A percentile compares a stretch with the other conserved stretches of the same genome.
phyloP scores from a whole-genome alignment of 2,797 vertebrate species.

The Pteronotus mesoamericanus region DNA sequence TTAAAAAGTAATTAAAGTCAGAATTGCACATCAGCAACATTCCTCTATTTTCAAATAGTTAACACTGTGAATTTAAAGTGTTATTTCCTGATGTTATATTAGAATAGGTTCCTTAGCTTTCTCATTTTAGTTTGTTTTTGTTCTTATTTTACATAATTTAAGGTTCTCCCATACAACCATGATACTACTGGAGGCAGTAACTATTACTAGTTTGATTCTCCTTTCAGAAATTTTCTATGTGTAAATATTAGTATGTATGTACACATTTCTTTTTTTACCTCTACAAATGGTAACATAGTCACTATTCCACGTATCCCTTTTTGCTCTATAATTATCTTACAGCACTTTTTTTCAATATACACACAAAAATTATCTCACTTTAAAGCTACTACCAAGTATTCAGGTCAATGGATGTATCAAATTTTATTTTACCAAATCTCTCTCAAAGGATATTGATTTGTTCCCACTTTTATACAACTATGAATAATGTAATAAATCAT shows the following conservation, averaged over 20 bases:
- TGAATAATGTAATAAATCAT: slow-evolving; percentile 14
- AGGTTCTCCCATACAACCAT: neutral
- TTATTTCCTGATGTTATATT: neutral
- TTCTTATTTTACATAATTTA: neutral
- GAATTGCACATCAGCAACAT: neutral
- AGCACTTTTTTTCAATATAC: neutral
- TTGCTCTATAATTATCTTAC: neutral
- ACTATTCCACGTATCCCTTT: neutral
- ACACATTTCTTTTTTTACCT: neutral
- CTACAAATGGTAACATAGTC: neutral
- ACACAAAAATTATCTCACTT: neutral
- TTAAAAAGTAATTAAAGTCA: slow-evolving; percentile 23
- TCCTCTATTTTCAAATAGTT: neutral
- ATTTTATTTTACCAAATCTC: neutral
- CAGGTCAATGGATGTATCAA: neutral
- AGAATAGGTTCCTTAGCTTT: neutral
- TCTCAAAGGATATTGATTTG: neutral
- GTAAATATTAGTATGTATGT: neutral
- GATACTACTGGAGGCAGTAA: neutral
- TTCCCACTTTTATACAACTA: neutral
- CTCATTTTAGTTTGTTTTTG: neutral
- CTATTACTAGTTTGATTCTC: neutral
- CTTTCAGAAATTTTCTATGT: neutral
- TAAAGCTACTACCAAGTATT: neutral
- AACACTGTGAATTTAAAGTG: neutral